Evolutionary conservation across 1,140 invertebrate species (phyloP).

Genomic region (Ectropis grisescens): DNA sequence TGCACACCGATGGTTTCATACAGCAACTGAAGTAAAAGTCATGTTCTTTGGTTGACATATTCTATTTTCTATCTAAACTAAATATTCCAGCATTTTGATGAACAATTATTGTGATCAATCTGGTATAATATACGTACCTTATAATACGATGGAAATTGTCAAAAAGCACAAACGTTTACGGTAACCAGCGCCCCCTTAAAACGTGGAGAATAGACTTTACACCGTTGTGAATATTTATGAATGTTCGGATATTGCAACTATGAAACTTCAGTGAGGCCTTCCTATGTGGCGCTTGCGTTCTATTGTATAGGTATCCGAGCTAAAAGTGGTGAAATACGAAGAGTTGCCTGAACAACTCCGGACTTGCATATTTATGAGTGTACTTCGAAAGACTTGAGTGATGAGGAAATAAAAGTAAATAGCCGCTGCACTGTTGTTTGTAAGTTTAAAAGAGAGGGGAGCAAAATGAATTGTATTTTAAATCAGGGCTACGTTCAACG

Average conservation of each 20-base stretch:
- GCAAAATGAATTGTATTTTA: neutral
- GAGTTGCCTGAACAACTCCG: constrained; percentile 32
- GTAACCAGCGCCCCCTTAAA: too few species aligned
- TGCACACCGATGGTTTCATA: too few species aligned
- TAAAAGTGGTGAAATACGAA: constrained; percentile 37
- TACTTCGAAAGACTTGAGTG: constrained; percentile 44
- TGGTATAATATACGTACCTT: too few species aligned
- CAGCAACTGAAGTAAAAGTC: too few species aligned
- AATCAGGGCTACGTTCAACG: too few species aligned
- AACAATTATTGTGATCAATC: too few species aligned
- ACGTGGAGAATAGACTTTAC: constrained; percentile 21
- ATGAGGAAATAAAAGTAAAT: constrained; percentile 40
- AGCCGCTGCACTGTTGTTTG: constrained; percentile 21
- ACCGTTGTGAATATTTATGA: constrained; percentile 43
- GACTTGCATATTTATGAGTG: constrained; percentile 52
- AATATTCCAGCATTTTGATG: too few species aligned
- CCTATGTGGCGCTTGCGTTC: constrained; percentile 24
- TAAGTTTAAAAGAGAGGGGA: constrained; percentile 11
- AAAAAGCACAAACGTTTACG: too few species aligned
- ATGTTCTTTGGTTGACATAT: too few species aligned
- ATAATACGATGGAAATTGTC: too few species aligned
- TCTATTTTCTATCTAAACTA: too few species aligned
- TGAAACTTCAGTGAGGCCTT: constrained; percentile 25
- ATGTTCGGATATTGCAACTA: constrained; percentile 37
- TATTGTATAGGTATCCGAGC: constrained; percentile 34